Base-by-base conservation (phyloP, 1,140 invertebrate species). In the Centruroides sculpturatus region DNA sequence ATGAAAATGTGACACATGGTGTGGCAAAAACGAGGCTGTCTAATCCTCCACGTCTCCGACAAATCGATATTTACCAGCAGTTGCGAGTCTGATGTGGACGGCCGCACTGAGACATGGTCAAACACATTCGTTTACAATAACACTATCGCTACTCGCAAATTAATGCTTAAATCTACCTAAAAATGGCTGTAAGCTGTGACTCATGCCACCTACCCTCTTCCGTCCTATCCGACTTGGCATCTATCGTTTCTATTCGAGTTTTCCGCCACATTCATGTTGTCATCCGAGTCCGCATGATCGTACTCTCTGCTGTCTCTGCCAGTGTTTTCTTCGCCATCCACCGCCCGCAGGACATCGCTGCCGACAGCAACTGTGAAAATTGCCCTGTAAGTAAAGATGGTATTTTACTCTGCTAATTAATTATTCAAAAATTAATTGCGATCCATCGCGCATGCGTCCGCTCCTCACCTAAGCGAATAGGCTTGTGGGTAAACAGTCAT, bases 371-470 rank as follows among this genome's bases (percentile, higher is more conserved):
- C 57, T 54, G 61, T 55, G 61, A 62, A 62, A 62, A 62, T 62
- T 55, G 61, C 61, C 56, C 51, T 59, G 59, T 62, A 59, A 57
- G 56, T 57, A 54, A 57, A 62, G 57, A 62, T 59, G 61, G 61
- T 62, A 62, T 62, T 62, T 62, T 62, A 62, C 61, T 62, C 61
- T 54, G 54, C 57, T 62, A 62, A 62, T 62, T 62, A 62, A 62
- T 62, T 62, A 62, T 62, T 62, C 61, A 62, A 62, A 62, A 62
- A 62, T 62, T 62, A 62, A 62, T 62, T 62, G 61, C 57, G 55
- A 56, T 56, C 52, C 35, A 62, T 8, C 12, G 56, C 61, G 61
- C 61, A 62, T 62, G 61, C 61, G 61, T 57, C 48, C 34, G 8
- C 51, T 10, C 34, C 41, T 50, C 51, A 46, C 58, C 46, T 52